Base-by-base conservation (phyloP, 2,888 invertebrate species). In the Microplitis manilae region DNA sequence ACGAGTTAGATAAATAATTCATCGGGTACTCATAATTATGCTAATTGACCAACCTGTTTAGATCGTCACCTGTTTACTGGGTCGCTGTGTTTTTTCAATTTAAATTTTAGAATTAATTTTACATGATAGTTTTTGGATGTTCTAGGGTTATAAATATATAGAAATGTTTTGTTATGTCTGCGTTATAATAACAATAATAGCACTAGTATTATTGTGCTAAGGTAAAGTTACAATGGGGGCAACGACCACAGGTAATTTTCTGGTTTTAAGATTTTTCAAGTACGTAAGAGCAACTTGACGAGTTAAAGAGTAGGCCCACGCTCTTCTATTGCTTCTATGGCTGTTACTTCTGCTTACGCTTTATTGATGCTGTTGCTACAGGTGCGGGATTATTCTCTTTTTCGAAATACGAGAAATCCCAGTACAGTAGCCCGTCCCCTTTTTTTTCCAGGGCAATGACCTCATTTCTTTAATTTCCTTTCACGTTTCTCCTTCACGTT, bases 11-110 rank as follows among this genome's bases (percentile, higher is more conserved):
- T 89, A 90, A 89, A 90, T 90, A 89, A 89, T 90, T 90, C 89
- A 90, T 90, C 85, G 87, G 85, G 82, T 88, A 84, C 85, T 86
- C 86, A 89, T 87, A 86, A 90, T 89, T 90, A 90, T 90, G 89
- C 88, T 90, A 89, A 89, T 90, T 80, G 79, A 79, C 86, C 88
- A 89, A 89, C 89, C 89, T 89, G 89, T 88, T 89, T 5, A 50
- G 50, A 50, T 50, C 50, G 50, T 50, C 50, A 50, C 50, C 50
- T 50, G 50, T 50, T 50, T 50, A 50, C 50, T 50, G 13, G 71
- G 71, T 72, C 71, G 62, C 15, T 9, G 30, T n/a, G 60, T 39
- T 15, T 38, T 9, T 30, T 60, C 15, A 30, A 70, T 20, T 70
- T 39, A 40, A 60, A 30, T 17, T 38, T 41, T 8, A 40, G 71